Evolutionary conservation across 2,888 invertebrate species (phyloP), one percentile per base, ranked within the genome.

Genomic region (Xylota sylvarum): DNA sequence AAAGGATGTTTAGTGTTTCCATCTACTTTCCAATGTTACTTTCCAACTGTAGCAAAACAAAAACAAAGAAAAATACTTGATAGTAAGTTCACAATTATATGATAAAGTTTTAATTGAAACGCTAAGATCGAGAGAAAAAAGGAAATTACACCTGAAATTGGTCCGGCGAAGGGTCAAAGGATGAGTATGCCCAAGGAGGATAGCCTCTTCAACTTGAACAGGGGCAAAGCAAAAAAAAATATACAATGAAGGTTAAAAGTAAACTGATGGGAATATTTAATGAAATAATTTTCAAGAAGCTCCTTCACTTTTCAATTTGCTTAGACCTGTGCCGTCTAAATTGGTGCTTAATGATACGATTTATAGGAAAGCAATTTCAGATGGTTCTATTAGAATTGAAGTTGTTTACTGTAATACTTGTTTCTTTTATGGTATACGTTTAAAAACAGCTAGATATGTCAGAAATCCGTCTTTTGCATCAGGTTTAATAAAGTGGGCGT

Each of bases 81-180:
- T 37, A 30, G 50, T 52, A n/a, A 37, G n/a, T 52, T 74, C 14
- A 46, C 56, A 58, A 76, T 7, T 58, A 58, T 46, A 27, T 48
- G 27, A 67, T 56, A 67, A 67, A 74, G 30, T 74, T 74, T 74
- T 64, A 74, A 74, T 74, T 74, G 62, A 64, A 64, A 62, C 40
- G 50, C 58, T 35, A 43, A 48, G 56, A 23, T 58, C 32, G 46
- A 32, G 30, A 48, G 14, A 32, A 5, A 58, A 35, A 9, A 58
- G 9, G 5, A 46, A 46, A 43, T 30, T 30, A 23, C 30, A 70
- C n/a, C 14, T 30, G 23, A 56, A 43, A 43, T 32, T 43, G 27
- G 4, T 32, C 5, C 12, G n/a, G n/a, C 19, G 27, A 14, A 30
- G 10, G 56, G 40, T 6, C 19, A n/a, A 7, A 12, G 12, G 9